Evolutionary conservation across 2,797 vertebrate species (phyloP).

Genomic region (Toxotes lorentzi): DNA sequence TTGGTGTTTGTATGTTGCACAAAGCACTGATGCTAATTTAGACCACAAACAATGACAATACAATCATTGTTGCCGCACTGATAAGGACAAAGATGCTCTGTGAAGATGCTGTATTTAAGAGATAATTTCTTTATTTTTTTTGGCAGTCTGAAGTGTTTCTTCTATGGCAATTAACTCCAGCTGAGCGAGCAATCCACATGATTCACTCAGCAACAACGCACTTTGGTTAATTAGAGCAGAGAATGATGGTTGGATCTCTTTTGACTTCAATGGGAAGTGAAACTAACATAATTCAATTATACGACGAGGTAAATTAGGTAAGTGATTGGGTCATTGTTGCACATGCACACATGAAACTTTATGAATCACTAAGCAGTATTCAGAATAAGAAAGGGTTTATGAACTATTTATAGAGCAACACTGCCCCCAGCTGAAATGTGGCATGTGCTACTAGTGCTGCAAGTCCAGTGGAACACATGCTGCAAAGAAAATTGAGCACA

Average conservation of each 20-base stretch:
- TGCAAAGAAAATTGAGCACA: neutral
- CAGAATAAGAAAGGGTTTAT: neutral
- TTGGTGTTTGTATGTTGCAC: neutral
- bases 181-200: slow-evolving; percentile 14
- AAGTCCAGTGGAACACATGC: slow-evolving; percentile 2
- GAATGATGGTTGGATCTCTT: slow-evolving; percentile 31
- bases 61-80: slow-evolving; percentile 1
- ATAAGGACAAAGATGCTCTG: slow-evolving; percentile 14
- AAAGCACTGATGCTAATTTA: slow-evolving; percentile 13
- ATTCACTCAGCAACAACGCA: slow-evolving; percentile 44
- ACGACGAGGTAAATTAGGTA: slow-evolving; percentile 60
- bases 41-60: neutral
- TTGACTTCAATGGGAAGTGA: slow-evolving; percentile 51
- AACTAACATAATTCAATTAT: slow-evolving; percentile 60
- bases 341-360: slow-evolving; percentile 17
- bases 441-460: slow-evolving; percentile 30
- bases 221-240: slow-evolving; percentile 47
- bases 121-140: neutral
- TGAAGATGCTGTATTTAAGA: slow-evolving; percentile 4
- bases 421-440: slow-evolving; percentile 75
- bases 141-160: slow-evolving; percentile 25
- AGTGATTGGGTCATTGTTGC: slow-evolving; percentile 43
- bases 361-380: slow-evolving; percentile 25
- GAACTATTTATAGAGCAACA: slow-evolving; percentile 72
- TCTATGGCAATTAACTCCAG: slow-evolving; percentile 35